Evolutionary conservation across 2,113 vertebrate species (phyloP).

Genomic region (Rhea americana): DNA sequence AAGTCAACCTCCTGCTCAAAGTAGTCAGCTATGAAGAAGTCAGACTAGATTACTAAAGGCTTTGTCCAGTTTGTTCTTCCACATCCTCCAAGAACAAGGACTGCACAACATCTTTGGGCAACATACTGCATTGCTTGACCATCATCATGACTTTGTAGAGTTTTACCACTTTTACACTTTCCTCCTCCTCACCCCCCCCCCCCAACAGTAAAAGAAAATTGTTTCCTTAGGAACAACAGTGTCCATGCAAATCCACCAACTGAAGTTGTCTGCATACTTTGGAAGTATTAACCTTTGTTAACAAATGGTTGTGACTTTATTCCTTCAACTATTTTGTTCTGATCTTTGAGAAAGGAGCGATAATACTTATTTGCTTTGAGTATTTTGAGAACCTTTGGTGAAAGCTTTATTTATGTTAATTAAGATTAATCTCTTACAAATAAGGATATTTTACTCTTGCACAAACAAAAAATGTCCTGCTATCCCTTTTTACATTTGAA

Average conservation of each 20-base stretch:
- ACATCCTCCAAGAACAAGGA: not conserved
- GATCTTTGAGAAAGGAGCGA: not conserved
- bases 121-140: not conserved
- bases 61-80: not conserved
- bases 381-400: not conserved
- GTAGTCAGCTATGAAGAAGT: not conserved
- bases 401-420: not conserved
- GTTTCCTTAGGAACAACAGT: not conserved
- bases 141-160: not conserved
- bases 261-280: not conserved
- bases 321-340: not conserved
- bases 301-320: not conserved
- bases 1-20: not conserved
- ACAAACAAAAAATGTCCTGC: not conserved
- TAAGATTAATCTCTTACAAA: not conserved
- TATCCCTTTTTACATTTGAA: conserved; percentile 10
- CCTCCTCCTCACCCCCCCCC: not conserved
- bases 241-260: not conserved
- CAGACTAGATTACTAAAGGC: not conserved
- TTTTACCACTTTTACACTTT: not conserved
- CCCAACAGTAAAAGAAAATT: not conserved
- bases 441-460: not conserved
- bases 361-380: not conserved
- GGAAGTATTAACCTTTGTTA: not conserved
- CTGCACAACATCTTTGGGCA: not conserved